Evolutionary conservation across 2,888 invertebrate genomes (phyloP).

Genomic region (Zele albiditarsus): DNA sequence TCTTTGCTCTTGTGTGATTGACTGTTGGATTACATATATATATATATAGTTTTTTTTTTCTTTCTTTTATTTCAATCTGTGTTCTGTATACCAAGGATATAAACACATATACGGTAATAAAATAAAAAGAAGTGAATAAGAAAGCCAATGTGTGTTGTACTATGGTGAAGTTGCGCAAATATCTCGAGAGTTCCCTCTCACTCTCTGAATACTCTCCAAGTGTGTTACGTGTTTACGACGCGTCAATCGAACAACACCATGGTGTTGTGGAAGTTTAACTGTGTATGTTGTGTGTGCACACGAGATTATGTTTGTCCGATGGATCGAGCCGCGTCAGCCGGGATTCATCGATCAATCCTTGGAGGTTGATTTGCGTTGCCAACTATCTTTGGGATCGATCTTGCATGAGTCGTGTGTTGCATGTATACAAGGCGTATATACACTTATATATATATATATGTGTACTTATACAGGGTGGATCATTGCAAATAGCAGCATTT

Average conservation of each 20-base stretch:
- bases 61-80: constrained; percentile 22
- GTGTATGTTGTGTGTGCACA: constrained; percentile 7
- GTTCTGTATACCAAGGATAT: constrained; percentile 20
- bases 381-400: constrained; percentile 39
- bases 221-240: constrained; percentile 36
- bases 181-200: constrained; percentile 1
- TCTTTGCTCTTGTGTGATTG: constrained; percentile 24
- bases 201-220: constrained; percentile 21
- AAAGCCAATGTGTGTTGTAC: background rate
- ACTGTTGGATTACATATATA: constrained; percentile 25
- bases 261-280: background rate
- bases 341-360: constrained; percentile 42
- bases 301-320: constrained; percentile 35
- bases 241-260: constrained; percentile 30
- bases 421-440: background rate
- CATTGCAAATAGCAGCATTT: too few relatives aligned
- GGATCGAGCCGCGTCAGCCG: constrained; percentile 38
- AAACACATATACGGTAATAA: background rate
- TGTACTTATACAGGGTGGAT: background rate
- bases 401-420: constrained; percentile 26
- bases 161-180: constrained; percentile 37
- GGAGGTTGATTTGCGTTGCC: constrained; percentile 42
- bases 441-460: background rate
- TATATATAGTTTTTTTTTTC: too few relatives aligned
- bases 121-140: background rate